phyloP scores from a whole-genome alignment of 2,888 invertebrate species.

The Mythimna pallens region DNA sequence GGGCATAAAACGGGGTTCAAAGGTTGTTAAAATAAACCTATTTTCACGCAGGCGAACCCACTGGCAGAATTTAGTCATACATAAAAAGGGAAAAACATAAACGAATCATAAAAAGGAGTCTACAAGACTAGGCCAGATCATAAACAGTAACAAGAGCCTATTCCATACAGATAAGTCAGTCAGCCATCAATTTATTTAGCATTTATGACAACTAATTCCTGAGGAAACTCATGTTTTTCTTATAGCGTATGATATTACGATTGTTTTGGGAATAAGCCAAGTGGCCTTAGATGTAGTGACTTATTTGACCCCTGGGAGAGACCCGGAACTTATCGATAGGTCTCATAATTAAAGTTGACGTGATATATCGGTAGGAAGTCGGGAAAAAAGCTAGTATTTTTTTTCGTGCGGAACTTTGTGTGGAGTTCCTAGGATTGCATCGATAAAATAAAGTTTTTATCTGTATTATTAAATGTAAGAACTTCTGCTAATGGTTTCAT shows the following conservation, averaged over 20 bases:
- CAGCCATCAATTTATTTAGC: conserved; percentile 52
- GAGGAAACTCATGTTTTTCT: conserved; percentile 68
- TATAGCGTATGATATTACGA: conserved; percentile 78
- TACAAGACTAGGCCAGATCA: not conserved
- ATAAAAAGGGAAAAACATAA: conserved; percentile 3
- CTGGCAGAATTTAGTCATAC: too few species aligned
- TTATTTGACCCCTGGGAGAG: conserved; percentile 86
- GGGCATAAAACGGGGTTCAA: too few species aligned
- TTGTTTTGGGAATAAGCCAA: conserved; percentile 88
- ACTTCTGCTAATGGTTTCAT: too few species aligned
- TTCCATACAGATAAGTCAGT: conserved; percentile 38
- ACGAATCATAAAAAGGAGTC: conserved; percentile 18
- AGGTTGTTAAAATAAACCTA: too few species aligned
- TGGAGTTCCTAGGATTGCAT: conserved; percentile 6
- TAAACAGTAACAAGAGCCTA: conserved; percentile 21
- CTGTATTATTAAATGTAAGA: too few species aligned
- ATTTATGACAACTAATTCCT: conserved; percentile 67
- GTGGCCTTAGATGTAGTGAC: conserved; percentile 76
- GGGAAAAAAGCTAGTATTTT: conserved; percentile 57
- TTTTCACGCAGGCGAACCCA: too few species aligned
- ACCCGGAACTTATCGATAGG: conserved; percentile 66
- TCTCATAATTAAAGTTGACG: conserved; percentile 74
- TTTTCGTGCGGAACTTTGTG: conserved; percentile 31
- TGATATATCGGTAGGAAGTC: conserved; percentile 73
- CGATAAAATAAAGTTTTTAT: not conserved